Conservation (phyloP, 2,113 vertebrate species). For the Vombatus ursinus region DNA sequence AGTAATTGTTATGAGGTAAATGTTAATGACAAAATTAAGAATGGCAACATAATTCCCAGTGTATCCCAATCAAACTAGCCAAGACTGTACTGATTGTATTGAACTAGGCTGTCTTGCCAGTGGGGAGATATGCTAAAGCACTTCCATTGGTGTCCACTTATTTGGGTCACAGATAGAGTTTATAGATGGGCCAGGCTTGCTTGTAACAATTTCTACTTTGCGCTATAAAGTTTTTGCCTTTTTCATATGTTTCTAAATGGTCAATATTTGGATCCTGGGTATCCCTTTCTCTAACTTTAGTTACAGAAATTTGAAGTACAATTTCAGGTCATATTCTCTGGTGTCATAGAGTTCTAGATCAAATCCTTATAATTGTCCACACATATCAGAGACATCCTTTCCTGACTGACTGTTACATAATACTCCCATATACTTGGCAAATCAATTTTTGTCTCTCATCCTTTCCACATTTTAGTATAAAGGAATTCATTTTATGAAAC, state of each 20-base stretch:
- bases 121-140: neutral
- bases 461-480: too few species aligned
- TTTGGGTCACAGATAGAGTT: neutral
- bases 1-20: too few species aligned
- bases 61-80: neutral
- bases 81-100: neutral
- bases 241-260: neutral
- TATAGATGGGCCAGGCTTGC: neutral
- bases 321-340: neutral
- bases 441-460: too few species aligned
- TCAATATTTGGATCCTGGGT: neutral
- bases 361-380: neutral
- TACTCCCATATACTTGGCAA: too few species aligned
- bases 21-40: neutral
- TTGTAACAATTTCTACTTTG: neutral
- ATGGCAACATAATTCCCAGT: neutral
- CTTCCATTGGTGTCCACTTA: neutral
- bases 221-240: neutral
- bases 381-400: neutral
- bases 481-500: too few species aligned
- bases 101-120: neutral
- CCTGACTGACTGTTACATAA: too few species aligned
- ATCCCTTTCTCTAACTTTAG: neutral
- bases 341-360: neutral
- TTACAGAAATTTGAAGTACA: neutral